Conservation (phyloP, 2,113 vertebrate genomes). For the Psammodynastes pulverulentus region DNA sequence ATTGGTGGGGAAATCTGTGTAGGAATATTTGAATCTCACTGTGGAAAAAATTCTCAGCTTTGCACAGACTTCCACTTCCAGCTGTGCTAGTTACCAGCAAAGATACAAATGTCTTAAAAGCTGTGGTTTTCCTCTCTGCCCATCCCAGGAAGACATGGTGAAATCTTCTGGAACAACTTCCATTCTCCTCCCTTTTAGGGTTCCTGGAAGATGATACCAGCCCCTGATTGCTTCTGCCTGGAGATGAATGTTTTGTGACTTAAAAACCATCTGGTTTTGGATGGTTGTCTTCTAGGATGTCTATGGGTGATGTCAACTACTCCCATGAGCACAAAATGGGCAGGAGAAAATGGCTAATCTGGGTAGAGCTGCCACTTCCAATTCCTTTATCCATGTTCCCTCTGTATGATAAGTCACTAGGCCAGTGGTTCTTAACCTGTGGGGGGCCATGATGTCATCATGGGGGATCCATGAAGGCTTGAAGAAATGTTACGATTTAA, state of each 20-base stretch:
- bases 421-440: not conserved
- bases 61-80: not conserved
- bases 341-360: not conserved
- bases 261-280: conserved; percentile 22
- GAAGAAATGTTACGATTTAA: not conserved
- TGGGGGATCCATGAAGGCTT: not conserved
- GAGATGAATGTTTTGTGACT: not conserved
- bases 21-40: not conserved
- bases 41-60: not conserved
- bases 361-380: not conserved
- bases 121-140: not conserved
- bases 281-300: not conserved
- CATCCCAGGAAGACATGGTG: not conserved
- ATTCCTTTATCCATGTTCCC: not conserved
- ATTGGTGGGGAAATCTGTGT: not conserved
- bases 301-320: not conserved
- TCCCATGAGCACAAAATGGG: not conserved
- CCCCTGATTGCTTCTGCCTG: not conserved
- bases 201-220: not conserved
- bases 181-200: not conserved
- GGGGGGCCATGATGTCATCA: not conserved
- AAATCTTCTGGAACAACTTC: conserved; percentile 4
- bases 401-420: not conserved
- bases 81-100: rapidly evolving
- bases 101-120: not conserved